Base-by-base conservation (phyloP, 2,113 vertebrate genomes). In the Aphyosemion australe region DNA sequence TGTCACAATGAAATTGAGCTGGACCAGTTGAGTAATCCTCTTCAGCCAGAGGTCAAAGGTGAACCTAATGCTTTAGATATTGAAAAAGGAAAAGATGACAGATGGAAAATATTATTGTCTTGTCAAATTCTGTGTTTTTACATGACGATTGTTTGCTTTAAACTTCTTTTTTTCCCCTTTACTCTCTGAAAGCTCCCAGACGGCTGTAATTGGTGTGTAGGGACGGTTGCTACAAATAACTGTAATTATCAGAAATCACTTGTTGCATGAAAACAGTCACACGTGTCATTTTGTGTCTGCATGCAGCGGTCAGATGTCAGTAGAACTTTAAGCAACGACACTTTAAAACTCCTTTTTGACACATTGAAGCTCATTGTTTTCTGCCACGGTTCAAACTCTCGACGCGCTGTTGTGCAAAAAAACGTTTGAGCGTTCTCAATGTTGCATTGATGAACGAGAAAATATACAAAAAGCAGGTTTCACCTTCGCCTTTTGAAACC, bases 241-340 rank as follows among this genome's bases (percentile, higher is more conserved):
- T 86, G 82, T 91, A 91, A 93, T 93, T 93, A 92, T 78, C 84
- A 90, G 87, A 91, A 90, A 91, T 89, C 86, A 91, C 87, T 90
- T 88, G 86, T 89, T 90, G 77, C 79, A 76, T 85, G 82, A 86
- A 91, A 91, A 91, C 87, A 91, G 89, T 81, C 82, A 69, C 80
- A 76, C 70, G 68, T 87, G 87, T 90, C 84, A 75, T 86, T 90
- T 89, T 81, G 52, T 77, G 80, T 87, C 83, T 87, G 83, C 87
- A 88, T 71, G 82, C 63, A 14, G 71, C 65, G 81, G 89, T 90
- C 87, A 86, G 85, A 90, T 85, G 89, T 85, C 83, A 57, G 54
- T 5, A 68, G 67, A 88, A 87, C 82, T 88, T 85, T 73, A 74
- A 62, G 74, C 68, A 70, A 58, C 65, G 64, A 78, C 84, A 80